Percentiles rank a stretch among this genome's conserved stretches.
phyloP scores from a whole-genome alignment of 2,113 vertebrate genomes.

The Elgaria multicarinata region DNA sequence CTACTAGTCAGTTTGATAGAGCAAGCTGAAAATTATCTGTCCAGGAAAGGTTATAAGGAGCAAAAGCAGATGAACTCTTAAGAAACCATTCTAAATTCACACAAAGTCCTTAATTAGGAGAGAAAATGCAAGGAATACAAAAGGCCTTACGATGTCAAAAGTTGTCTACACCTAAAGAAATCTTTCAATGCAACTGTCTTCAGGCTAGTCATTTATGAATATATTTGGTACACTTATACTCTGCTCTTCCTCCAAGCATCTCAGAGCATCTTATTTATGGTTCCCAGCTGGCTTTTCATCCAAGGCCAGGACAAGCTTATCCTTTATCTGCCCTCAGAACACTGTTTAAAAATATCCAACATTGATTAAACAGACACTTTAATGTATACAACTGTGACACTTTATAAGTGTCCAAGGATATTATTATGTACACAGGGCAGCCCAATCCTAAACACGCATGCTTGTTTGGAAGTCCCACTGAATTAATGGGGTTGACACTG shows the following conservation, averaged over 20 bases:
- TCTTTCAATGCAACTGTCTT: not conserved
- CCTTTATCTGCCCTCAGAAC: not conserved
- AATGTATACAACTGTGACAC: not conserved
- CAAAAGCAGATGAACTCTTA: not conserved
- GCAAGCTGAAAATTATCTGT: not conserved
- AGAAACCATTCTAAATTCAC: not conserved
- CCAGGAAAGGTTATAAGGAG: not conserved
- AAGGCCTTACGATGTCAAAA: not conserved
- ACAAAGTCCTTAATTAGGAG: not conserved
- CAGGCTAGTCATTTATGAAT: not conserved
- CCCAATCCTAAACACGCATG: not conserved
- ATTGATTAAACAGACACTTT: too few relatives aligned
- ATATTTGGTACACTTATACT: not conserved
- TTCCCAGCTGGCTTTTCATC: not conserved
- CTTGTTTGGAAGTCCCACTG: not conserved
- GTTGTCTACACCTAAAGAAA: not conserved
- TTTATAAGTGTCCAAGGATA: not conserved
- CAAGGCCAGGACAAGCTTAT: not conserved
- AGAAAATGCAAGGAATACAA: not conserved
- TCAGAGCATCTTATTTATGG: not conserved
- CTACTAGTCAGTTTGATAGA: not conserved
- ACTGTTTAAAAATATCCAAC: not conserved
- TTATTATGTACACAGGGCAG: not conserved
- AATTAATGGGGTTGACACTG: not conserved
- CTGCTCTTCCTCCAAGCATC: not conserved